Percentiles rank a stretch among this genome's conserved stretches.
Conservation (phyloP, 2,888 invertebrate genomes). For the Pocota personata region DNA sequence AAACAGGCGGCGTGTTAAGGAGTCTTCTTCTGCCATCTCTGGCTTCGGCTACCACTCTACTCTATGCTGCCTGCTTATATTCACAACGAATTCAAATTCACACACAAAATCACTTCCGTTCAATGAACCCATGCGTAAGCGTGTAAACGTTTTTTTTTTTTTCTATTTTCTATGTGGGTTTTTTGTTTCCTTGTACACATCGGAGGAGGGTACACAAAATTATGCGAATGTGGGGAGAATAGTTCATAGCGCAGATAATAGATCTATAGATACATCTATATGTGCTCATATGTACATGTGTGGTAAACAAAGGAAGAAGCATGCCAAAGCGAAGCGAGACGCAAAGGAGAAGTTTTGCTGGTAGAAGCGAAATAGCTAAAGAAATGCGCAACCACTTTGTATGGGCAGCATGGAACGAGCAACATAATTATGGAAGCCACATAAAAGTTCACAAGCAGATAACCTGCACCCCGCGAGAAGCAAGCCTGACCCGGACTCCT, state of each 20-base stretch:
- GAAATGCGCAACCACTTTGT: conserved; percentile 73
- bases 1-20: neutral
- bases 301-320: conserved; percentile 55
- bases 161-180: conserved; percentile 32
- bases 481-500: conserved; percentile 54
- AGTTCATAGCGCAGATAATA: conserved; percentile 61
- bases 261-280: neutral
- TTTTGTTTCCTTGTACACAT: conserved; percentile 56
- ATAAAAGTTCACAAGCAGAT: conserved; percentile 63
- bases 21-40: conserved; percentile 14
- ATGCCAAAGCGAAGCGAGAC: conserved; percentile 23
- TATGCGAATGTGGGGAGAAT: conserved; percentile 62
- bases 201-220: conserved; percentile 25
- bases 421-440: conserved; percentile 67
- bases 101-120: conserved; percentile 80
- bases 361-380: conserved; percentile 54
- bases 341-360: neutral
- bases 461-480: conserved; percentile 63
- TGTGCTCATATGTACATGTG: neutral
- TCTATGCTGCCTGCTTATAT: neutral
- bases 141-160: conserved; percentile 58
- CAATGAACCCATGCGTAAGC: conserved; percentile 82
- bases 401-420: conserved; percentile 64
- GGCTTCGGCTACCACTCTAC: neutral
- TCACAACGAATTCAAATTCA: conserved; percentile 65